Percentiles rank a stretch among this genome's conserved stretches.
Evolutionary conservation across 1,140 invertebrate genomes (phyloP).

Genomic region (Monochamus saltuarius): DNA sequence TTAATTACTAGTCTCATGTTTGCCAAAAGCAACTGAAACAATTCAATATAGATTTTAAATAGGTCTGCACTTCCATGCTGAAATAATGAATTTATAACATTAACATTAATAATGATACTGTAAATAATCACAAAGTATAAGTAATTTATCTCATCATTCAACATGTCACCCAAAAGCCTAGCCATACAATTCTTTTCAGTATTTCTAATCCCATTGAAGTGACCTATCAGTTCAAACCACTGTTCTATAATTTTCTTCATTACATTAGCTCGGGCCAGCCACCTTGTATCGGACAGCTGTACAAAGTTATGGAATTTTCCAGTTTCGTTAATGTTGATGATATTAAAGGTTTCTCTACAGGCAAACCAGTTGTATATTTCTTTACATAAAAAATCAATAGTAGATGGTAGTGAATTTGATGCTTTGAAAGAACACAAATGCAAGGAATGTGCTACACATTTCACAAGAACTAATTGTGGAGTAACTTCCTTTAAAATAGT

Average conservation of each 20-base stretch:
- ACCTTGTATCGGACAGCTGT: slow-evolving; percentile 10
- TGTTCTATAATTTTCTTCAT: slow-evolving; percentile 10
- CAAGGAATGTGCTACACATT: slow-evolving; percentile 13
- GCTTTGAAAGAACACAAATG: slow-evolving; percentile 11
- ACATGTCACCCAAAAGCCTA: slow-evolving; percentile 5
- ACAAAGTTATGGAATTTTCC: slow-evolving; percentile 12
- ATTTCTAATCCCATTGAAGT: background rate
- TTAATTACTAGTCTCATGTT: slow-evolving; percentile 8
- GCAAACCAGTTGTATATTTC: slow-evolving; percentile 12
- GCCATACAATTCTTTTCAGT: slow-evolving; percentile 1
- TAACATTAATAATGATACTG: background rate
- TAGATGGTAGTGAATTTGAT: slow-evolving; percentile 1
- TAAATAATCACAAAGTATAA: slow-evolving; percentile 2
- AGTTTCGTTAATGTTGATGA: too few relatives aligned
- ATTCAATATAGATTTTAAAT: slow-evolving; percentile 8
- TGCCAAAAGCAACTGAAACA: slow-evolving; percentile 11
- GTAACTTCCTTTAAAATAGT: slow-evolving; percentile 9
- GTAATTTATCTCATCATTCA: slow-evolving; percentile 3
- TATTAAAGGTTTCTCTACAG: too few relatives aligned
- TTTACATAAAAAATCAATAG: slow-evolving; percentile 13
- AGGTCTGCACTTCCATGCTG: slow-evolving; percentile 8
- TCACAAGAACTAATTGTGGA: slow-evolving; percentile 10
- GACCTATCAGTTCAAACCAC: slow-evolving; percentile 2
- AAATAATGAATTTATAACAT: slow-evolving; percentile 2
- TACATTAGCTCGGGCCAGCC: slow-evolving; percentile 14